A percentile compares a stretch with the other conserved stretches of the same genome.
Evolutionary conservation across 1,140 invertebrate species (phyloP).

Genomic region (Pseudomyrmex concolor): DNA sequence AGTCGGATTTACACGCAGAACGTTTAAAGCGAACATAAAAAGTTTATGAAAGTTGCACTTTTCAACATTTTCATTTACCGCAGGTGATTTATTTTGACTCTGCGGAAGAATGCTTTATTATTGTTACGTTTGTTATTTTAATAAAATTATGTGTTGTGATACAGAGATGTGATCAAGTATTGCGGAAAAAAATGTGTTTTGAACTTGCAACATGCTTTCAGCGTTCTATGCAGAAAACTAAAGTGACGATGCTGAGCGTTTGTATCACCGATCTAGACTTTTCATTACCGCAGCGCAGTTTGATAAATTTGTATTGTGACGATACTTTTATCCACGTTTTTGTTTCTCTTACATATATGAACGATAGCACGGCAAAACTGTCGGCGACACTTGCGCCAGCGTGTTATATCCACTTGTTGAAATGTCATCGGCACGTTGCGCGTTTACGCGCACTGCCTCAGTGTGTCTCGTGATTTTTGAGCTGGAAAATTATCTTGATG

Average conservation of each 20-base stretch:
- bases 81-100: too few species aligned
- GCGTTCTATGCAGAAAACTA: slow-evolving; percentile 27
- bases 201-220: too few species aligned
- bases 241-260: slow-evolving; percentile 2
- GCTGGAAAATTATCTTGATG: slow-evolving; percentile 79
- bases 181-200: too few species aligned
- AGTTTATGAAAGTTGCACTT: too few species aligned
- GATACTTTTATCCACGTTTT: slow-evolving; percentile 53
- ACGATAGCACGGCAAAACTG: slow-evolving; percentile 54
- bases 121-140: too few species aligned
- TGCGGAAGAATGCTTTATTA: too few species aligned
- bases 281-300: slow-evolving; percentile 34
- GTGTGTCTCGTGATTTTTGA: slow-evolving; percentile 77
- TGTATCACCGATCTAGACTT: slow-evolving; percentile 44
- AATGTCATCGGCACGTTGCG: slow-evolving; percentile 72
- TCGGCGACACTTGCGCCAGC: slow-evolving; percentile 69
- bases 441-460: slow-evolving; percentile 60
- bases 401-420: slow-evolving; percentile 71
- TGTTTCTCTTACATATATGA: not conserved
- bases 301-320: slow-evolving; percentile 27
- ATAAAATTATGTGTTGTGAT: too few species aligned
- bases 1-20: too few species aligned
- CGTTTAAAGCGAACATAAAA: too few species aligned
- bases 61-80: too few species aligned
- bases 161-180: too few species aligned